Evolutionary conservation across 2,113 vertebrate species (phyloP), one percentile per base, ranked within the genome.

Genomic region (Entomyzon cyanotis): DNA sequence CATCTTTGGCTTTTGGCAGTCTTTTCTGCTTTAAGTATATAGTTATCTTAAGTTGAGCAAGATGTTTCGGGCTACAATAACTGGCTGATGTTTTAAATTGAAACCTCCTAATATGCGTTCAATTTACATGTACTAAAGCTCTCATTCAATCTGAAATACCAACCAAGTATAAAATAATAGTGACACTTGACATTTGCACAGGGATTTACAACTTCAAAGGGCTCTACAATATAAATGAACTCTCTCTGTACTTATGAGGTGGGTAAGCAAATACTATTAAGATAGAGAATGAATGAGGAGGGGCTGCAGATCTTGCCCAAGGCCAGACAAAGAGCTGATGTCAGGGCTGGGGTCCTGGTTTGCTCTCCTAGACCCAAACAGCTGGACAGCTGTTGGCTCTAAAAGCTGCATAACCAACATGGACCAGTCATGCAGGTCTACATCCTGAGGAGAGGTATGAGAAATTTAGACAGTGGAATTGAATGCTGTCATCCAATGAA

Each of bases 21-120:
- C 78, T 85, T 95, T 91, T 78, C 94, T 90, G 77, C 90, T 95
- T 90, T 95, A 94, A 93, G 82, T 82, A 28, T 87, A 79, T 88
- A 58, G 93, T 90, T 94, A 94, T 93, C 93, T 96, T 95, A 96
- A 97, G 91, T 95, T 96, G 93, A 94, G 92, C 92, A 97, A 96
- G 94, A 96, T 96, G 96, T 97, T 97, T 84, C 84, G 53, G 90
- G 92, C 91, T 96, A 91, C 89, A 94, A 93, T 94, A 95, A 95
- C 90, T 79, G 80, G 87, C 88, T 60, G 65, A 84, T 93, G 96
- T 94, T 97, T 97, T 94, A 95, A 89, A 94, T 91, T 30, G 85
- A 88, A 94, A 85, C 81, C 92, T 93, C 71, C 78, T 96, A 96
- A 96, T 97, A 94, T 93, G 96, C 92, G 30, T 97, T 93, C 88